phyloP scores from a whole-genome alignment of 1,140 invertebrate species.

The Spodoptera frugiperda region DNA sequence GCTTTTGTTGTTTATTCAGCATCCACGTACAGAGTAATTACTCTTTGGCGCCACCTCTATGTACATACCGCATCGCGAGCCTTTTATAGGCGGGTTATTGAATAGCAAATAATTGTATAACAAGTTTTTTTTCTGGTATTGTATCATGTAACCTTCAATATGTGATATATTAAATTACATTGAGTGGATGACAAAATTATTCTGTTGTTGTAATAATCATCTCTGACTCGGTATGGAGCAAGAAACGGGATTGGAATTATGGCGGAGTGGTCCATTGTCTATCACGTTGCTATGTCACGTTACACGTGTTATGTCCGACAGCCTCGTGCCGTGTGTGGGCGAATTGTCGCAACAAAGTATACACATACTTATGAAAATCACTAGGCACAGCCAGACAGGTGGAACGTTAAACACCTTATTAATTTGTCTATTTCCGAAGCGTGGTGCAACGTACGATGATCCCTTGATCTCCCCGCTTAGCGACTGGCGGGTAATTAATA shows the following conservation, averaged over 20 bases:
- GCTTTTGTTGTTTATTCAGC: constrained; percentile 54
- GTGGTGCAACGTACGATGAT: constrained; percentile 39
- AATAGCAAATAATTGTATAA: constrained; percentile 48
- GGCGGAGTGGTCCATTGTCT: constrained; percentile 60
- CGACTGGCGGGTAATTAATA: constrained; percentile 63
- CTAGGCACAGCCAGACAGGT: constrained; percentile 1
- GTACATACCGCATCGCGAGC: constrained; percentile 41
- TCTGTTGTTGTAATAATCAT: constrained; percentile 55
- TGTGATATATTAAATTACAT: constrained; percentile 46
- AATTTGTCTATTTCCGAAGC: constrained; percentile 32
- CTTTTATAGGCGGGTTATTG: constrained; percentile 38
- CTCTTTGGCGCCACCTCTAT: constrained; percentile 56
- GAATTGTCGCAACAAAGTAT: constrained; percentile 30
- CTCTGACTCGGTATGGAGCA: constrained; percentile 39
- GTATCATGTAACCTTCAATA: constrained; percentile 41
- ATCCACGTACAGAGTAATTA: constrained; percentile 53
- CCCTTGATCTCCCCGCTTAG: constrained; percentile 54
- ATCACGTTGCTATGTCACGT: constrained; percentile 45
- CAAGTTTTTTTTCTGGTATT: constrained; percentile 44
- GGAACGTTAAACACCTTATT: constrained; percentile 32
- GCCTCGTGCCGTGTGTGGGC: constrained; percentile 37
- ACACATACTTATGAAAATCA: constrained; percentile 6
- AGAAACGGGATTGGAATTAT: constrained; percentile 49
- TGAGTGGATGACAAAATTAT: constrained; percentile 45
- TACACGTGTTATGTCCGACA: constrained; percentile 36